phyloP scores from a whole-genome alignment of 2,113 vertebrate genomes.

The Laticauda colubrina region DNA sequence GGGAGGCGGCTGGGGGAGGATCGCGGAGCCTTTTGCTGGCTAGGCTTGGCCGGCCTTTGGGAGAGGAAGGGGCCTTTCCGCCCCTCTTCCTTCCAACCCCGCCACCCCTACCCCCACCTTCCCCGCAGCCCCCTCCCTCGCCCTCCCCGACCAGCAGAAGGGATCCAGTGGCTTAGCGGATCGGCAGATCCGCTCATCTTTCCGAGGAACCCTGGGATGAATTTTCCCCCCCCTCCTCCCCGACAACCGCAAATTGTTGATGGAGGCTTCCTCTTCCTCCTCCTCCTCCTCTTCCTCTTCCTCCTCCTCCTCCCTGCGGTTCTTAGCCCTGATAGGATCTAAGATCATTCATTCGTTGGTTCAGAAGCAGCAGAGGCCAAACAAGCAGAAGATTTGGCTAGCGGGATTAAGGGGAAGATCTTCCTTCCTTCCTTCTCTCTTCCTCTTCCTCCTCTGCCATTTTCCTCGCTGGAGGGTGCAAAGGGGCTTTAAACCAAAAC shows the following conservation, averaged over 20 bases:
- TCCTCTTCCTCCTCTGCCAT: neutral
- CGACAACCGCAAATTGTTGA: too few species aligned
- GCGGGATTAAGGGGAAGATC: neutral
- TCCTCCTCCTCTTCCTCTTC: too few species aligned
- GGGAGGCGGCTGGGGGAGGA: neutral
- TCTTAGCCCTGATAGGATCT: neutral
- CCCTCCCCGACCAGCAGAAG: neutral
- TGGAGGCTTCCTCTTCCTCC: neutral
- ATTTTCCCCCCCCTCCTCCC: too few species aligned
- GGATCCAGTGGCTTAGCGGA: neutral
- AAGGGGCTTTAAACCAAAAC: neutral
- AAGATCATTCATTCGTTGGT: too few species aligned
- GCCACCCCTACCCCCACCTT: accelerated
- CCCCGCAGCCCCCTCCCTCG: too few species aligned
- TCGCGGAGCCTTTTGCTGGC: neutral
- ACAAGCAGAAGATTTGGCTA: neutral
- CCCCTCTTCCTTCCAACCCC: neutral
- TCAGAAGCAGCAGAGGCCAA: neutral
- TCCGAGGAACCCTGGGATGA: too few species aligned
- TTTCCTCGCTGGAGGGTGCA: neutral
- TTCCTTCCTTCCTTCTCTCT: neutral
- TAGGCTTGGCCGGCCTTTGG: neutral
- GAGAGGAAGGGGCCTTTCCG: neutral
- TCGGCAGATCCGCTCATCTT: neutral
- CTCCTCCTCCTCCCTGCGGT: too few species aligned